phyloP scores from a whole-genome alignment of 2,888 invertebrate species.

The Drosophila emarginata region DNA sequence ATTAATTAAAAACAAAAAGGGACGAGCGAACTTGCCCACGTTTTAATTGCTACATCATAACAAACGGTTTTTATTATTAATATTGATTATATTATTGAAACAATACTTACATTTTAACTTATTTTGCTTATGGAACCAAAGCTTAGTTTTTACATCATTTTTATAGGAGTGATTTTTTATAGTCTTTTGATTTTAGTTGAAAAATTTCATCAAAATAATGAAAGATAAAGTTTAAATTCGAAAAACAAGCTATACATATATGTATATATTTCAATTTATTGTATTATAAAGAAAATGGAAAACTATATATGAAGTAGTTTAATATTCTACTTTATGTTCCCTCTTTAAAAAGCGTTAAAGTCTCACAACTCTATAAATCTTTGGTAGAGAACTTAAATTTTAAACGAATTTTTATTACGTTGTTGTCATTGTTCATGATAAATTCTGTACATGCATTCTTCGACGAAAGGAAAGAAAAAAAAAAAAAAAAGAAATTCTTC shows the following conservation, averaged over 20 bases:
- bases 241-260: too few relatives aligned
- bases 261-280: too few relatives aligned
- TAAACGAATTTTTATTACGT: conserved; percentile 17
- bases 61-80: not conserved
- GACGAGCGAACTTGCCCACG: not conserved
- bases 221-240: too few relatives aligned
- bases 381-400: not conserved
- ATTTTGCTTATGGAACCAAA: too few relatives aligned
- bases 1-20: not conserved
- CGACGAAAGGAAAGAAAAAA: not conserved
- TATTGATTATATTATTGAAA: not conserved
- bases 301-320: too few relatives aligned
- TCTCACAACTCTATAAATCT: not conserved
- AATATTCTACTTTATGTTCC: too few relatives aligned
- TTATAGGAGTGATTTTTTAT: too few relatives aligned
- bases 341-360: not conserved
- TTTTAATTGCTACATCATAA: not conserved
- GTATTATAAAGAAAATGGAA: too few relatives aligned
- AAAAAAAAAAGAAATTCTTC: conserved; percentile 53
- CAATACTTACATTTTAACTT: too few relatives aligned
- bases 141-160: too few relatives aligned
- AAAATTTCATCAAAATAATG: too few relatives aligned
- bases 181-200: too few relatives aligned
- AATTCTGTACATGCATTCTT: conserved; percentile 68
- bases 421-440: conserved; percentile 56